Conservation (phyloP, 2,797 vertebrate genomes). For the Alcedo atthis region DNA sequence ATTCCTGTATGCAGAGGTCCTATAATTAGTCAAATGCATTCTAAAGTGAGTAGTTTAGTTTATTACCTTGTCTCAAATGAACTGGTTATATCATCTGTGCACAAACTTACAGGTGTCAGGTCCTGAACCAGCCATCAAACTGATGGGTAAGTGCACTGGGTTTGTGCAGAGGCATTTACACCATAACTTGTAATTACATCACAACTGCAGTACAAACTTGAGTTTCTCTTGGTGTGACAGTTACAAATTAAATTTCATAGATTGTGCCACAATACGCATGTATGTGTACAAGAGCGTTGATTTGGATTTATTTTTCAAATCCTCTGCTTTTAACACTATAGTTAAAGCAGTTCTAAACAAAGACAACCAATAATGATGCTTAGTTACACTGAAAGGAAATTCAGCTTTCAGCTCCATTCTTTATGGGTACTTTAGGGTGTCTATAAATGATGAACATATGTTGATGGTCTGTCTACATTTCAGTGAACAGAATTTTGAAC, state of each 20-base stretch:
- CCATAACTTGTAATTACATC: not conserved
- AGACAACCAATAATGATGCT: not conserved
- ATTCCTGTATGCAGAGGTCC: not conserved
- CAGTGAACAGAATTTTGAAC: not conserved
- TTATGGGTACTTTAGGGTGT: not conserved
- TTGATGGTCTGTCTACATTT: not conserved
- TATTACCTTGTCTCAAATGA: not conserved
- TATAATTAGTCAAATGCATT: not conserved
- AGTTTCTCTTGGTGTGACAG: not conserved
- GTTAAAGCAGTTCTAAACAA: not conserved
- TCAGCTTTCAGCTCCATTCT: not conserved
- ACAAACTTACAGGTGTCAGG: not conserved
- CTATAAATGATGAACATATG: not conserved
- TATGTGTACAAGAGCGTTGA: not conserved
- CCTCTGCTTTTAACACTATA: not conserved
- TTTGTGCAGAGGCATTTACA: not conserved
- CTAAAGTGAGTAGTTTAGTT: not conserved
- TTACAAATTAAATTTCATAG: not conserved
- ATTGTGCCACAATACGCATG: not conserved
- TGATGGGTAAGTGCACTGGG: rapidly evolving
- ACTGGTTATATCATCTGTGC: not conserved
- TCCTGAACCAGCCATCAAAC: not conserved
- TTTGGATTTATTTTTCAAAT: not conserved
- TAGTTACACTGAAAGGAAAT: not conserved
- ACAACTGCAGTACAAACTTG: not conserved